Evolutionary conservation across 2,888 invertebrate genomes (phyloP).

Genomic region (Agrypnus murinus): DNA sequence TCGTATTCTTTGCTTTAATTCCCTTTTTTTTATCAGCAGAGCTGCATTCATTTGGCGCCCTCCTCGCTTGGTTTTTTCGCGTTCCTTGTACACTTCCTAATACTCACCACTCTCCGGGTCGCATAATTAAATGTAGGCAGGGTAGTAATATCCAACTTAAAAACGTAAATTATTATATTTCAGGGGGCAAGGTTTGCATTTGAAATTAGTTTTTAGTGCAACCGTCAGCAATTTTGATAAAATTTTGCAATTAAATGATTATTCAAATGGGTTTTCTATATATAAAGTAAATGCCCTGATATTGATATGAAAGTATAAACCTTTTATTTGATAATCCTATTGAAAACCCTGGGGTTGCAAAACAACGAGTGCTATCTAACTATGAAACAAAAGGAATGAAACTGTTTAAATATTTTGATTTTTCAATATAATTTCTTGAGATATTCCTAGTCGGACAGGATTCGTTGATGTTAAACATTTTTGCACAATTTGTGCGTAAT

Average conservation of each 20-base stretch:
- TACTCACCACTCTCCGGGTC: conserved; percentile 48
- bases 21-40: conserved; percentile 72
- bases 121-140: conserved; percentile 49
- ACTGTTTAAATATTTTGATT: too few relatives aligned
- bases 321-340: too few relatives aligned
- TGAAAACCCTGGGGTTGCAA: too few relatives aligned
- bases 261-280: too few relatives aligned
- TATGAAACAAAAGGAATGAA: too few relatives aligned
- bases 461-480: too few relatives aligned
- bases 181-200: conserved; percentile 31
- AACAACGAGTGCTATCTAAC: too few relatives aligned
- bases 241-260: conserved; percentile 1
- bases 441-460: too few relatives aligned
- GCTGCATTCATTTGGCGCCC: conserved; percentile 71
- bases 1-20: conserved; percentile 70
- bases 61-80: conserved; percentile 57
- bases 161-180: conserved; percentile 42
- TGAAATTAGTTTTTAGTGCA: conserved; percentile 38
- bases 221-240: conserved; percentile 6
- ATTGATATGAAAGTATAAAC: too few relatives aligned
- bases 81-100: conserved; percentile 52
- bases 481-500: too few relatives aligned
- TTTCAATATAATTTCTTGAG: too few relatives aligned
- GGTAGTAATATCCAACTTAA: conserved; percentile 45
- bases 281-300: too few relatives aligned